These are phyloP conservation scores for Drosophila picticornis DNA, from an alignment of 2,888 invertebrate species.

Conservation along the genomic window DNA sequence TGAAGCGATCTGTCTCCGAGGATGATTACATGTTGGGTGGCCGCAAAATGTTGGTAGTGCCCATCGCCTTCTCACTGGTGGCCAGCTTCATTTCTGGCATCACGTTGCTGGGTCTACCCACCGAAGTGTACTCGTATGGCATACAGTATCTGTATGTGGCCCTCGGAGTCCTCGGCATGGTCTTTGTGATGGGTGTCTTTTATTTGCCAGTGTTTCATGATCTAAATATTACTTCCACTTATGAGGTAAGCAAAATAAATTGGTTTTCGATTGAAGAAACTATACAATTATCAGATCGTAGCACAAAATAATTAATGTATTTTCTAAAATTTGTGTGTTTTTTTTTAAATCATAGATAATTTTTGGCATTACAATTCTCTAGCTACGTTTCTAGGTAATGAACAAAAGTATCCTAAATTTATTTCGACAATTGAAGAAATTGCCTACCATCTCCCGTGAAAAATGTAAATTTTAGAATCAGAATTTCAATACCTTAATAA, in stretches of 20 bases:
- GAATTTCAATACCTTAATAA: too few species aligned
- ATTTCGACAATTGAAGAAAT: too few species aligned
- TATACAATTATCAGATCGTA: neutral
- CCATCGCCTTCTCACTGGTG: slow-evolving; percentile 92
- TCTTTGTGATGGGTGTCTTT: slow-evolving; percentile 88
- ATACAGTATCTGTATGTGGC: slow-evolving; percentile 90
- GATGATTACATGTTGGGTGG: slow-evolving; percentile 93
- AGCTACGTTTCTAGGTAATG: too few species aligned
- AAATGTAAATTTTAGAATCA: too few species aligned
- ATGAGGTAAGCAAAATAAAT: slow-evolving; percentile 87
- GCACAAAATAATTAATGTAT: neutral
- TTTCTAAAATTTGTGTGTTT: neutral
- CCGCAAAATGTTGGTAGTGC: slow-evolving; percentile 91
- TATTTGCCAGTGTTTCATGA: slow-evolving; percentile 92
- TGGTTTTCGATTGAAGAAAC: neutral
- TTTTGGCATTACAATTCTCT: too few species aligned
- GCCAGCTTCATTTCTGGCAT: slow-evolving; percentile 93
- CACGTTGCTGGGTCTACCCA: slow-evolving; percentile 91
- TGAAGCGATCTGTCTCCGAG: slow-evolving; percentile 88
- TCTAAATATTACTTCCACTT: slow-evolving; percentile 91
- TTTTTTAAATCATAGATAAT: too few species aligned
- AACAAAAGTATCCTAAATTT: too few species aligned
- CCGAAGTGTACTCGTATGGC: slow-evolving; percentile 93
- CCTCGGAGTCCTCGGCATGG: slow-evolving; percentile 88
- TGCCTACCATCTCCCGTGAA: too few species aligned